Evolutionary conservation across 2,113 vertebrate genomes (phyloP).

Genomic region (Physeter macrocephalus): DNA sequence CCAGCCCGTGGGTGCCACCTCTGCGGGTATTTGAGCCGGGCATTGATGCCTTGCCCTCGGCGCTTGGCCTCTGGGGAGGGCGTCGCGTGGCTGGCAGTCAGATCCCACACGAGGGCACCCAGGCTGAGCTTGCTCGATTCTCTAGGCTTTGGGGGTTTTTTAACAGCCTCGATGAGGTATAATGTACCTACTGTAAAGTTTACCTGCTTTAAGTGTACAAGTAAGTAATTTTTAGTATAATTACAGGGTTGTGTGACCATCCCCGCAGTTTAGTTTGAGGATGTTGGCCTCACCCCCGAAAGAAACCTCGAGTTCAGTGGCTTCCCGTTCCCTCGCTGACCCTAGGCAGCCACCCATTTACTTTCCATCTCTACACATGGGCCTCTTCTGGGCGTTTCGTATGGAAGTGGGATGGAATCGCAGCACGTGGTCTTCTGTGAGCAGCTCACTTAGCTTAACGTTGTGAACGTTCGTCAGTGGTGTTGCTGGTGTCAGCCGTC

Average conservation of each 20-base stretch:
- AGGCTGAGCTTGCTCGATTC: neutral
- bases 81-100: neutral
- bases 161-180: neutral
- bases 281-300: rapidly evolving
- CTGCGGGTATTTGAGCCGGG: neutral
- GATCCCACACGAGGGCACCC: neutral
- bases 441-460: rapidly evolving
- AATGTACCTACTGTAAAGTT: neutral
- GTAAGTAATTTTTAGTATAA: constrained; percentile 21
- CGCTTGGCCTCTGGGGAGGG: neutral
- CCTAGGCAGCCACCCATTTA: rapidly evolving
- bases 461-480: rapidly evolving
- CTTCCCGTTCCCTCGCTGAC: neutral
- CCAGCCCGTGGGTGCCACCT: neutral
- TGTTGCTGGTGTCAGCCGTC: rapidly evolving
- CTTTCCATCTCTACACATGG: no score
- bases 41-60: neutral
- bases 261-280: neutral
- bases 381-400: neutral
- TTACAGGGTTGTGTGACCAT: neutral
- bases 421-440: rapidly evolving
- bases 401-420: rapidly evolving
- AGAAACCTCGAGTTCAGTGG: neutral
- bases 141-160: neutral
- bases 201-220: neutral